phyloP scores from a whole-genome alignment of 2,888 invertebrate species.

The Autographa pulchrina region DNA sequence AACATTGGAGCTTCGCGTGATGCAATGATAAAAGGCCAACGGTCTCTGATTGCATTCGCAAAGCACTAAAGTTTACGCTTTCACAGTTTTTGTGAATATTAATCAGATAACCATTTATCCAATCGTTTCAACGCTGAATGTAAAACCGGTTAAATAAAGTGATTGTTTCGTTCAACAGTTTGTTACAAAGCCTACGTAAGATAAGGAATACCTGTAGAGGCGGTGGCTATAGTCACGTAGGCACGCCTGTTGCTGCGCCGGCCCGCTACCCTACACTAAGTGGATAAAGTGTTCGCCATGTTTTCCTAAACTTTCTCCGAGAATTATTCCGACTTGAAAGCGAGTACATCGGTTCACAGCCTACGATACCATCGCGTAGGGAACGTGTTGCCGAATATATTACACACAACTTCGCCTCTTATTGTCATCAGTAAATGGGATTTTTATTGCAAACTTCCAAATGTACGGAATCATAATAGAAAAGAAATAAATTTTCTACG shows the following conservation, averaged over 20 bases:
- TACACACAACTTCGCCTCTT: slow-evolving; percentile 16
- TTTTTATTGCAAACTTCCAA: slow-evolving; percentile 52
- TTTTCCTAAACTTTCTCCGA: slow-evolving; percentile 52
- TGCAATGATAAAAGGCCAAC: slow-evolving; percentile 38
- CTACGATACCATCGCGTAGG: not conserved
- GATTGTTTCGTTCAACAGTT: slow-evolving; percentile 12
- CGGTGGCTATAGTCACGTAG: slow-evolving; percentile 34
- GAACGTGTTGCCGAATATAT: slow-evolving; percentile 30
- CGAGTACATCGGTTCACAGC: slow-evolving; percentile 5
- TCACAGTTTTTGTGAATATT: not conserved
- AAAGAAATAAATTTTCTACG: slow-evolving; percentile 47
- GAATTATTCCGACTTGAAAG: slow-evolving; percentile 17
- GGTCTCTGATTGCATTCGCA: slow-evolving; percentile 23
- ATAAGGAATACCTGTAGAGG: slow-evolving; percentile 42
- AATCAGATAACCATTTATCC: not conserved
- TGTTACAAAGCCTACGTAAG: slow-evolving; percentile 15
- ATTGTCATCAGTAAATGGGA: slow-evolving; percentile 51
- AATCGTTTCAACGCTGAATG: not conserved
- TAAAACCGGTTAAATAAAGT: not conserved
- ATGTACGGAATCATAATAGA: slow-evolving; percentile 39
- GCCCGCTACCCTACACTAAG: slow-evolving; percentile 44
- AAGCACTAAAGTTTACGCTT: slow-evolving; percentile 13
- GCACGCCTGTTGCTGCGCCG: slow-evolving; percentile 68
- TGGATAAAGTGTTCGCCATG: slow-evolving; percentile 57
- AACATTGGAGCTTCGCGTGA: slow-evolving; percentile 35